Conservation (phyloP, 2,797 vertebrate species). For the Macropus fuliginosus region DNA sequence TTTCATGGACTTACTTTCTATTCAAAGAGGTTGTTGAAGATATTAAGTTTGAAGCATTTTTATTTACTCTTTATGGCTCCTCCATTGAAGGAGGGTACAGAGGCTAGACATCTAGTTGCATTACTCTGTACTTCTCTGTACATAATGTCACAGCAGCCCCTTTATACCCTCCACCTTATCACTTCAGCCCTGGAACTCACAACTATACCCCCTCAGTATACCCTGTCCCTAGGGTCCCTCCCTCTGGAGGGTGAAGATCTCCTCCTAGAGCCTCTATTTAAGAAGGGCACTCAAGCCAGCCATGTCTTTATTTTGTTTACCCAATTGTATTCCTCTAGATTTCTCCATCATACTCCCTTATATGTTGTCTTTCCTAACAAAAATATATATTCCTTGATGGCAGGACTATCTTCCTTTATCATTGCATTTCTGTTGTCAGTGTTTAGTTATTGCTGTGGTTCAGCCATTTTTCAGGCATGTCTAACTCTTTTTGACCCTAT, state of each 20-base stretch:
- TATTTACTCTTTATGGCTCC: too few species aligned
- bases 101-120: too few species aligned
- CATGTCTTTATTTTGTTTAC: background rate
- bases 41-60: too few species aligned
- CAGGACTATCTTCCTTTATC: background rate
- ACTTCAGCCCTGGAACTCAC: too few species aligned
- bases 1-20: background rate
- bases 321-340: background rate
- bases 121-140: too few species aligned
- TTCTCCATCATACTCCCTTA: background rate
- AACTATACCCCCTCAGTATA: background rate
- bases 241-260: background rate
- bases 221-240: background rate
- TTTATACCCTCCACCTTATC: too few species aligned
- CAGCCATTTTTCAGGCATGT: background rate
- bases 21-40: too few species aligned
- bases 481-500: background rate
- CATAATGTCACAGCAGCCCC: too few species aligned
- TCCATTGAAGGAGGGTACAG: too few species aligned
- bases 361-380: background rate
- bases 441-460: background rate
- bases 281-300: too few species aligned
- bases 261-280: too few species aligned
- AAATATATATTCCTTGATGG: too few species aligned
- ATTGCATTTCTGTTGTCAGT: background rate